Evolutionary conservation across 2,797 vertebrate species (phyloP).

Genomic region (Austrolebias charrua): DNA sequence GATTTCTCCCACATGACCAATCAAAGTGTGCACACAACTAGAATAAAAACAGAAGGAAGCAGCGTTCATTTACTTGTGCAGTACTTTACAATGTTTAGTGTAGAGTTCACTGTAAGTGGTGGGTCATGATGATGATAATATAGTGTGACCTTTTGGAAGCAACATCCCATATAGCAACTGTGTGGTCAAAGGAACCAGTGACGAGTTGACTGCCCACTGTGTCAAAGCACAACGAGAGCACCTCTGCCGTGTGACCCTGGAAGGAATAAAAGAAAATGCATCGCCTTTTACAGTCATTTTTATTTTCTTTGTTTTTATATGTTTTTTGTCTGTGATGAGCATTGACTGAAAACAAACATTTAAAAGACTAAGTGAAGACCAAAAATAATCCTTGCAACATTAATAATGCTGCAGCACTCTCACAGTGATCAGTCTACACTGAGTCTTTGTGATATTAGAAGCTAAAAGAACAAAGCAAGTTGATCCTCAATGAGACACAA

Average conservation of each 20-base stretch:
- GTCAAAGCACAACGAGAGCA: conserved; percentile 90
- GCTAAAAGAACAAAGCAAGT: conserved; percentile 19
- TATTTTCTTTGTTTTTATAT: conserved; percentile 1
- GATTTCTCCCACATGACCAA: conserved; percentile 89
- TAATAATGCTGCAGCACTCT: background rate
- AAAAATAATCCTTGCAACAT: too few species aligned
- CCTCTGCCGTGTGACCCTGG: conserved; percentile 92
- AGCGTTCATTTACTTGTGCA: conserved; percentile 6
- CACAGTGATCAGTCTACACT: background rate
- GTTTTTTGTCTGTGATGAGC: too few species aligned
- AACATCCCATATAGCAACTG: conserved; percentile 89
- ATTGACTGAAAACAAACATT: background rate
- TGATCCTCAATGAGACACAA: conserved; percentile 18
- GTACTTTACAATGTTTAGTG: background rate
- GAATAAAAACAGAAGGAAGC: conserved; percentile 25
- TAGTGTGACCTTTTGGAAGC: conserved; percentile 84
- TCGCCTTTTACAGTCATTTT: conserved; percentile 8
- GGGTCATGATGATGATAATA: conserved; percentile 6
- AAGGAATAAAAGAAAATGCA: conserved; percentile 20
- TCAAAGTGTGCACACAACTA: conserved; percentile 85
- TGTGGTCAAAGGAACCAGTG: conserved; percentile 94
- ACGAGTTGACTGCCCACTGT: conserved; percentile 86
- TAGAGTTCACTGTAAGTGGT: background rate
- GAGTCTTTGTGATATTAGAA: conserved; percentile 15
- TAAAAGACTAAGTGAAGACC: background rate